Conservation (phyloP, 2,888 invertebrate species). For the Nephrocerus scutellatus region DNA sequence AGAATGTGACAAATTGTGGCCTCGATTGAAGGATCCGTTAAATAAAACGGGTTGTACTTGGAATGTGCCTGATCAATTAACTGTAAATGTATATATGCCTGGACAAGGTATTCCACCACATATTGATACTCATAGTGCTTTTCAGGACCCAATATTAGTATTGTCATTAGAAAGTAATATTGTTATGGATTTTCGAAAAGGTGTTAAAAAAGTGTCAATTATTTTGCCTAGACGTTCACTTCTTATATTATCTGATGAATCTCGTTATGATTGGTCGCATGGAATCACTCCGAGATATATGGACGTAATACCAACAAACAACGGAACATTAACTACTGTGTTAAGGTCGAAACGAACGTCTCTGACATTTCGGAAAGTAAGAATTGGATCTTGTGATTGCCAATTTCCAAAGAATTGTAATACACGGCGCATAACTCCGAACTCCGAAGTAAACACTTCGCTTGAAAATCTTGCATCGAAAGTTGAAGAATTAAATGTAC, state of each 20-base stretch:
- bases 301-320: conserved; percentile 59
- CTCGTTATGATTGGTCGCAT: conserved; percentile 79
- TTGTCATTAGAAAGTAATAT: conserved; percentile 73
- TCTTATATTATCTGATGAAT: conserved; percentile 71
- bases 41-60: conserved; percentile 22
- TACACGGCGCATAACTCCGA: conserved; percentile 37
- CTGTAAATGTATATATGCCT: conserved; percentile 74
- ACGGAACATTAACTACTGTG: conserved; percentile 52
- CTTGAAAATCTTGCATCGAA: conserved; percentile 52
- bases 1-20: conserved; percentile 61
- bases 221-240: conserved; percentile 65
- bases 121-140: conserved; percentile 92
- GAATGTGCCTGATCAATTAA: conserved; percentile 68
- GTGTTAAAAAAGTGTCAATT: conserved; percentile 55
- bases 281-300: conserved; percentile 78
- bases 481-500: conserved; percentile 71
- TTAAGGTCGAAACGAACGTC: conserved; percentile 62
- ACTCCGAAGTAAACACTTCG: conserved; percentile 17
- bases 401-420: conserved; percentile 62
- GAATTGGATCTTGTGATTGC: conserved; percentile 60
- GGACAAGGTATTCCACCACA: conserved; percentile 94
- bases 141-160: conserved; percentile 80
- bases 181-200: conserved; percentile 82
- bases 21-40: conserved; percentile 26
- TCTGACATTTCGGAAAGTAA: conserved; percentile 69